Evolutionary conservation across 2,113 vertebrate species (phyloP).

Genomic region (Anas platyrhynchos): DNA sequence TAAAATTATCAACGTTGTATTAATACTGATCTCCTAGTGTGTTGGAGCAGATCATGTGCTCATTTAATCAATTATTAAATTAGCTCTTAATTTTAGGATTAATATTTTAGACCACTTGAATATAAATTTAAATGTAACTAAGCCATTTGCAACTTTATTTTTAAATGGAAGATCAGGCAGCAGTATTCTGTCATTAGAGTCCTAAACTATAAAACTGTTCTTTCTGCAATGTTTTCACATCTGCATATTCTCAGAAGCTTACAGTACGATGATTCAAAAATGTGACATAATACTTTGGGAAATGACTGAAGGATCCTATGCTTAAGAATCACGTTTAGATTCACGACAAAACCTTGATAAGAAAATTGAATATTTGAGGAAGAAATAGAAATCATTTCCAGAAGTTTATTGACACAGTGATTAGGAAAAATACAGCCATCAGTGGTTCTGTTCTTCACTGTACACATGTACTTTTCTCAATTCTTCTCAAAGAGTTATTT

Average conservation of each 20-base stretch:
- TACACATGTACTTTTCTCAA: background rate
- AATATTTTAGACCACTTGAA: background rate
- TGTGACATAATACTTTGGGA: background rate
- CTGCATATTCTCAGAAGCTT: background rate
- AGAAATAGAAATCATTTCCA: background rate
- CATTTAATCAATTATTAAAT: constrained; percentile 22
- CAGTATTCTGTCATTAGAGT: background rate
- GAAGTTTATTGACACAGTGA: background rate
- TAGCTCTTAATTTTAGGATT: constrained; percentile 48
- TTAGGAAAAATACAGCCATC: background rate
- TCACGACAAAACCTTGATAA: background rate
- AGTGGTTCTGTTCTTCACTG: background rate
- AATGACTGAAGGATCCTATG: background rate
- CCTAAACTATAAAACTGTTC: background rate
- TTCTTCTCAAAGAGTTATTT: background rate
- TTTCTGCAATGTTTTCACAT: background rate
- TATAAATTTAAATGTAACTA: background rate
- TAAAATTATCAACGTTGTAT: constrained; percentile 12
- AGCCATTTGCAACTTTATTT: background rate
- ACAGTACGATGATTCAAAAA: background rate
- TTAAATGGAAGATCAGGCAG: background rate
- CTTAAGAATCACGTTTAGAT: background rate
- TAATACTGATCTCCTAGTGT: constrained; percentile 5
- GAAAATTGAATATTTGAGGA: background rate
- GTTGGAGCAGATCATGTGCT: background rate